Evolutionary conservation across 2,113 vertebrate genomes (phyloP).

Genomic region (Mesocricetus auratus): DNA sequence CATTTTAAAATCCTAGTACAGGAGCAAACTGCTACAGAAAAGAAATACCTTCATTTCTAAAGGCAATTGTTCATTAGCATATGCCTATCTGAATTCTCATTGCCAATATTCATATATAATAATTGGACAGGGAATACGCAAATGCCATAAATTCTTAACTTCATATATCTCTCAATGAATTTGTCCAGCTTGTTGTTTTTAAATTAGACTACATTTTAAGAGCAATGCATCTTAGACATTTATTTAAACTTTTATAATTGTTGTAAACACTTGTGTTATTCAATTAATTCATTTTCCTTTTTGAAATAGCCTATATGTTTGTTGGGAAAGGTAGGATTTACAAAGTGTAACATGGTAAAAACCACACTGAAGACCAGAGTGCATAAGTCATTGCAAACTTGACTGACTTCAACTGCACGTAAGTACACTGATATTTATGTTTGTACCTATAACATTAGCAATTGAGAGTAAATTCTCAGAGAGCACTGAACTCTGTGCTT

Average conservation of each 20-base stretch:
- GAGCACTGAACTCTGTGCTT: not conserved
- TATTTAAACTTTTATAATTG: not conserved
- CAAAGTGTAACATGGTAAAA: slow-evolving; percentile 26
- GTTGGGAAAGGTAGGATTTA: not conserved
- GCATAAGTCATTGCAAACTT: not conserved
- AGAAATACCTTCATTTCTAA: not conserved
- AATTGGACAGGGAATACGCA: not conserved
- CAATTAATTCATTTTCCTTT: not conserved
- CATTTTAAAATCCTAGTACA: not conserved
- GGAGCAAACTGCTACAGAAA: not conserved
- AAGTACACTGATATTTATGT: not conserved
- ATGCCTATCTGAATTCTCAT: not conserved
- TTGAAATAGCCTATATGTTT: not conserved
- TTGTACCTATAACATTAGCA: not conserved
- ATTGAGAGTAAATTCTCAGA: not conserved
- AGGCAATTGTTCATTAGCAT: not conserved
- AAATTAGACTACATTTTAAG: slow-evolving; percentile 12
- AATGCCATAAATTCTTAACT: not conserved
- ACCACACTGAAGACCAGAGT: not conserved
- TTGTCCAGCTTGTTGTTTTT: not conserved
- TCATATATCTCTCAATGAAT: not conserved
- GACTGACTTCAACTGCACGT: not conserved
- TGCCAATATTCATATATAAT: not conserved
- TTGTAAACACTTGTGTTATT: slow-evolving; percentile 24
- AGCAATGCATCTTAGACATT: not conserved